Evolutionary conservation across 1,140 invertebrate genomes (phyloP), one percentile per base, ranked within the genome.

Genomic region (Neuroterus valhalla): DNA sequence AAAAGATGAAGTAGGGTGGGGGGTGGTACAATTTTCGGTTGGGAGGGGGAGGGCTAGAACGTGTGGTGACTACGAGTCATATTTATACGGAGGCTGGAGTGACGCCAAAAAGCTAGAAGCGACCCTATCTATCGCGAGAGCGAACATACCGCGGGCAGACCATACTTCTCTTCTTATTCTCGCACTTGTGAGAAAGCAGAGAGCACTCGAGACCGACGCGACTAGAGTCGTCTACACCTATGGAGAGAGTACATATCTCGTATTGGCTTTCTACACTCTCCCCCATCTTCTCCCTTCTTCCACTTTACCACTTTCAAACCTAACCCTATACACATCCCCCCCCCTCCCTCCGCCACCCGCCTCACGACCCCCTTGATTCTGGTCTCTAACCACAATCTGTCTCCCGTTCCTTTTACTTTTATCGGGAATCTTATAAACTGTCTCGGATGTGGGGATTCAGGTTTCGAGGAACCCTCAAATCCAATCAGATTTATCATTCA

Each of bases 81-180:
- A 87, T 89, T 89, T 89, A 88, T 88, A 87, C 77, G 84, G 78
- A 81, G 79, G 72, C 81, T 89, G 88, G 88, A 89, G 82, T 84
- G 84, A 78, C 83, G 89, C 87, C 89, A 89, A 89, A 87, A 90
- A 86, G 81, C 84, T 84, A 84, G 82, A 82, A 81, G 76, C 83
- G 81, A 84, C 81, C 83, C 84, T 86, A 86, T 83, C 83, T 85
- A 81, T 87, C 84, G 83, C 81, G 72, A 77, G 78, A 83, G 80
- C 78, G 81, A 38, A 71, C 72, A 71, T 73, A 66, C 78, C n/a
- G 70, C 48, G 21, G 68, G 71, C 50, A 62, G 52, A 21, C 43
- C 45, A 43, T 71, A 68, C 52, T 66, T 73, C 38, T 43, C 67
- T 62, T 74, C 70, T 71, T 71, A 75, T 74, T 50, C 68, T 38